A percentile compares a stretch with the other conserved stretches of the same genome.
Evolutionary conservation across 2,888 invertebrate genomes (phyloP).

Genomic region (Asteroscopus sphinx): DNA sequence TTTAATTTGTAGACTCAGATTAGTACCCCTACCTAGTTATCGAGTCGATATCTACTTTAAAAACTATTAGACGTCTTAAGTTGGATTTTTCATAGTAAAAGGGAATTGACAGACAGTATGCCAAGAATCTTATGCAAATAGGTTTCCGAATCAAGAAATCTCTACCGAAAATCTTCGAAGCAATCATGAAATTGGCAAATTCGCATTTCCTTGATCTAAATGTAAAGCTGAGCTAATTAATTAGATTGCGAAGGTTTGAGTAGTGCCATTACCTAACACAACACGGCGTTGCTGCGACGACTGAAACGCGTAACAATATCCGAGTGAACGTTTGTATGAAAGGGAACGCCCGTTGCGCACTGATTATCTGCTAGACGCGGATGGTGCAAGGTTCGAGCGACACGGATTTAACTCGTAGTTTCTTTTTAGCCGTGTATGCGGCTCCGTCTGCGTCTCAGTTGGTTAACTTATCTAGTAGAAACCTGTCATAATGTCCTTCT

Average conservation of each 20-base stretch:
- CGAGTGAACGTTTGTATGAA: slow-evolving; percentile 67
- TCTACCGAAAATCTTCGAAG: slow-evolving; percentile 15
- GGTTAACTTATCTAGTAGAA: too few relatives aligned
- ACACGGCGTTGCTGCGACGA: slow-evolving; percentile 56
- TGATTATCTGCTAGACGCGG: slow-evolving; percentile 62
- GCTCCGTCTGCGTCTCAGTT: too few relatives aligned
- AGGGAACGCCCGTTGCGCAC: slow-evolving; percentile 73
- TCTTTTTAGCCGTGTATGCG: background rate
- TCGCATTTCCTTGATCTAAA: slow-evolving; percentile 25
- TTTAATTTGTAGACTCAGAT: slow-evolving; percentile 22
- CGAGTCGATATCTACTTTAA: background rate
- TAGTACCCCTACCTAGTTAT: background rate
- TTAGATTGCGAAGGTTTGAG: slow-evolving; percentile 42
- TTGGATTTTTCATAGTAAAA: background rate
- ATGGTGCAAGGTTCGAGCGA: slow-evolving; percentile 42
- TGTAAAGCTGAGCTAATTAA: slow-evolving; percentile 33
- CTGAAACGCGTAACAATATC: slow-evolving; percentile 66
- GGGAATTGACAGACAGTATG: background rate
- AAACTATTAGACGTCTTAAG: background rate
- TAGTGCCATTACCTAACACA: slow-evolving; percentile 62
- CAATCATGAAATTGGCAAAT: slow-evolving; percentile 30
- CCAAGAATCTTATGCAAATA: background rate
- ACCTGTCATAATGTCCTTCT: too few relatives aligned
- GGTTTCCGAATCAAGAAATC: too few relatives aligned
- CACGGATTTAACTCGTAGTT: slow-evolving; percentile 22